Percentiles rank a stretch among this genome's conserved stretches.
Evolutionary conservation across 64 coral and sea anemone genomes (phyloP).

Genomic region (Orbicella faveolata): DNA sequence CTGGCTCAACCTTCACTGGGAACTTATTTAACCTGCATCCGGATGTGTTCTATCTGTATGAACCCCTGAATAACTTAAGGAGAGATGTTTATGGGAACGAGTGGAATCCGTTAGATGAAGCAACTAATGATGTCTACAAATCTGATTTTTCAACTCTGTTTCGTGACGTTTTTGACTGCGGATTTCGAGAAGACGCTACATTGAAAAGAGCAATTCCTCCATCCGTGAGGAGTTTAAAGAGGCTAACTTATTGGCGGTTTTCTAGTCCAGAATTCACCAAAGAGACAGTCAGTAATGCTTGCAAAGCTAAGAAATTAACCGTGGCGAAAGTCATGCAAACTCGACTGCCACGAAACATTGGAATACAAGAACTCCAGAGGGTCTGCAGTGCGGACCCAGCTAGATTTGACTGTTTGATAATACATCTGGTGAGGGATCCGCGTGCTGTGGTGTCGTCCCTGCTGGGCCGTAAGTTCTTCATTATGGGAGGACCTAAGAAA

Average conservation of each 20-base stretch:
- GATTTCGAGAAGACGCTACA: neutral
- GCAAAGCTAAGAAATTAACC: neutral
- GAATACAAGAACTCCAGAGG: neutral
- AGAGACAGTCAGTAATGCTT: neutral
- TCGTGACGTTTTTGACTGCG: neutral
- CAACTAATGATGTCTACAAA: neutral
- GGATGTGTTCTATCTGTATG: neutral
- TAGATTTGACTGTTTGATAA: neutral
- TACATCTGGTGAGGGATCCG: neutral
- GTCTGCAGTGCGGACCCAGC: neutral
- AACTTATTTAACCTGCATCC: neutral
- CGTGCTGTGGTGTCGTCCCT: neutral
- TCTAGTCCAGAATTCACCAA: neutral
- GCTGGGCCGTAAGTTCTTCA: neutral
- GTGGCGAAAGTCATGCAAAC: slow-evolving; percentile 1
- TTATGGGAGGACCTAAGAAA: neutral
- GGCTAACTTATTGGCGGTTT: neutral
- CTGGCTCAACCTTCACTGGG: neutral
- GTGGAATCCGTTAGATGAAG: neutral
- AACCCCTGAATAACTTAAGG: neutral
- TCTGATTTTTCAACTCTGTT: neutral
- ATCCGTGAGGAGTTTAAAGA: neutral
- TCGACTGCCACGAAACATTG: neutral
- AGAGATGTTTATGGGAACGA: neutral
- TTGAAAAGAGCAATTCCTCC: neutral